Evolutionary conservation across 2,113 vertebrate genomes (phyloP).

Genomic region (Halcyon senegalensis): DNA sequence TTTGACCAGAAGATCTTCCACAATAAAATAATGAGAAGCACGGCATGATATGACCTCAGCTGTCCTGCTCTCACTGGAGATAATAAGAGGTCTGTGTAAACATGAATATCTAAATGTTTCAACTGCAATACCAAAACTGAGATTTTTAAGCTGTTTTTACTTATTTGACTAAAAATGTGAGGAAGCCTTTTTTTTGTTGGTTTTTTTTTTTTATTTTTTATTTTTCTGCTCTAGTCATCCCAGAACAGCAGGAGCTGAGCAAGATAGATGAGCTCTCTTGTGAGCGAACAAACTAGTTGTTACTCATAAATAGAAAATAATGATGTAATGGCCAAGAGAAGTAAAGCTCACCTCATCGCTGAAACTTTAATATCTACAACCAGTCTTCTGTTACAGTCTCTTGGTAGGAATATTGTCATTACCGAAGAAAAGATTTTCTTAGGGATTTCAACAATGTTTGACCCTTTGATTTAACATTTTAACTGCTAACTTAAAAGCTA

Average conservation of each 20-base stretch:
- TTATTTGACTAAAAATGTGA: background rate
- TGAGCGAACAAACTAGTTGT: background rate
- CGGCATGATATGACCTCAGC: background rate
- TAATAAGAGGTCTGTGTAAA: background rate
- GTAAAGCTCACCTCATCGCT: background rate
- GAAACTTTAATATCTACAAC: background rate
- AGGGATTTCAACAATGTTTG: background rate
- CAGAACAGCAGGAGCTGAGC: background rate
- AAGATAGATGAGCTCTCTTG: background rate
- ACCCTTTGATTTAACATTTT: background rate
- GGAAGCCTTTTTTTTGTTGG: background rate
- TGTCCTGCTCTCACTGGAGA: background rate
- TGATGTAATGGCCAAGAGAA: background rate
- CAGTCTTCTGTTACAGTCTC: background rate
- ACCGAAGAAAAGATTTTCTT: background rate
- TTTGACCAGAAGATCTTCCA: background rate
- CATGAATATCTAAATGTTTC: background rate
- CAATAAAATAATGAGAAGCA: background rate
- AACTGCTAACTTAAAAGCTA: background rate
- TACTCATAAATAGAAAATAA: background rate
- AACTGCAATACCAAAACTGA: background rate
- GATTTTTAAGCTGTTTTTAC: background rate
- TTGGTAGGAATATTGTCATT: background rate
- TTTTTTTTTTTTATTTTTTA: no score
- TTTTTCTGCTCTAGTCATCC: background rate